Percentiles rank a stretch among this genome's conserved stretches.
phyloP scores from a whole-genome alignment of 2,113 vertebrate species.

The Agelaius tricolor region DNA sequence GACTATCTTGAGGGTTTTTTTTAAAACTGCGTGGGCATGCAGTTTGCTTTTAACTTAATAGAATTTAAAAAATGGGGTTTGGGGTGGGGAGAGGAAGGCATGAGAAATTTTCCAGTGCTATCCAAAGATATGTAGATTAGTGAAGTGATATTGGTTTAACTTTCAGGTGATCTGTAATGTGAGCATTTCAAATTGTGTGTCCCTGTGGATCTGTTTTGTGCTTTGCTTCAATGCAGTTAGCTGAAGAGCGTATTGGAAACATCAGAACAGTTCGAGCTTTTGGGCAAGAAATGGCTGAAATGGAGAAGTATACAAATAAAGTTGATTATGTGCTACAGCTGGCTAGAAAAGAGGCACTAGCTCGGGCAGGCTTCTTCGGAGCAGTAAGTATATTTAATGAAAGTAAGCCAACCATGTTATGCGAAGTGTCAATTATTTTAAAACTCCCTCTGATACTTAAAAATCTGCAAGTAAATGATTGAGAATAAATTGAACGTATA shows the following conservation, averaged over 20 bases:
- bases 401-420: neutral
- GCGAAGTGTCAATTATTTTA: neutral
- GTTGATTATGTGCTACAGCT: slow-evolving; percentile 82
- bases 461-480: neutral
- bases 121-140: neutral
- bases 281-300: slow-evolving; percentile 89
- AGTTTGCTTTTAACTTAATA: neutral
- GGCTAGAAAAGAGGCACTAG: slow-evolving; percentile 84
- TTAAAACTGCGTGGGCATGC: neutral
- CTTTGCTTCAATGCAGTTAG: slow-evolving; percentile 77
- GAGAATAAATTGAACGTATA: neutral
- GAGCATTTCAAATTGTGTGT: neutral
- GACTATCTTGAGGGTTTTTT: neutral
- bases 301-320: slow-evolving; percentile 80
- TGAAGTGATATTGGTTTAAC: neutral
- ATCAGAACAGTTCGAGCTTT: slow-evolving; percentile 94
- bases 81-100: neutral
- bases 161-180: neutral
- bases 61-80: fast-evolving
- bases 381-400: slow-evolving; percentile 78
- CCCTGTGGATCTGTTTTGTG: neutral
- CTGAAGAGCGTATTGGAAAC: slow-evolving; percentile 96
- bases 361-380: slow-evolving; percentile 91
- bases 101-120: neutral
- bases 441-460: neutral